Percentiles rank a stretch among this genome's conserved stretches.
phyloP scores from a whole-genome alignment of 2,888 invertebrate species.

The Polia nebulosa region DNA sequence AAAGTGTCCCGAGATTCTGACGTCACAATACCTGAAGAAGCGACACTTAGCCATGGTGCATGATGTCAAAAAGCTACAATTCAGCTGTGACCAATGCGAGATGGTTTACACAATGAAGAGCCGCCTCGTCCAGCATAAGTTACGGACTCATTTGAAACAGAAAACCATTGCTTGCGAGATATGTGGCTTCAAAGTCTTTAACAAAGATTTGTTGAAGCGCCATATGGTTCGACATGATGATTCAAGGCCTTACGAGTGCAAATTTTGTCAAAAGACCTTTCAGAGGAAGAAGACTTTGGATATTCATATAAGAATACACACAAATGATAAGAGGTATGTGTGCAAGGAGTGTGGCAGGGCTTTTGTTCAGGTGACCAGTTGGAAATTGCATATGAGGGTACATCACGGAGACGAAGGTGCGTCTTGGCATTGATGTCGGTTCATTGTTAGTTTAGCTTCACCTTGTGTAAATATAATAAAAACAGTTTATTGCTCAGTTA shows the following conservation, averaged over 20 bases:
- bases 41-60: constrained; percentile 82
- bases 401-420: constrained; percentile 80
- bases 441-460: not conserved
- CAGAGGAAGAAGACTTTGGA: constrained; percentile 90
- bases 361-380: constrained; percentile 90
- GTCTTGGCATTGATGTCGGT: constrained; percentile 36
- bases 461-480: constrained; percentile 6
- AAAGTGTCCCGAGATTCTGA: constrained; percentile 78
- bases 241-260: constrained; percentile 90
- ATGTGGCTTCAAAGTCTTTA: constrained; percentile 83
- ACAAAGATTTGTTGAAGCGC: constrained; percentile 85
- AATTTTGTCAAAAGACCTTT: constrained; percentile 90
- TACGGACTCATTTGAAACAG: constrained; percentile 81
- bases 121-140: constrained; percentile 77
- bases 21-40: constrained; percentile 78
- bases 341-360: constrained; percentile 88
- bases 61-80: constrained; percentile 78
- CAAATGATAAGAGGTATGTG: constrained; percentile 88
- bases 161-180: constrained; percentile 79
- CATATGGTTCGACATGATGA: constrained; percentile 91
- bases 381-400: constrained; percentile 90
- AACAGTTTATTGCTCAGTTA: constrained; percentile 19
- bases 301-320: constrained; percentile 90
- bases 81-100: constrained; percentile 80
- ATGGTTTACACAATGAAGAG: constrained; percentile 77